These are phyloP conservation scores for Desmodus rotundus DNA, from an alignment of 2,113 vertebrate genomes.

Conservation along the genomic window DNA sequence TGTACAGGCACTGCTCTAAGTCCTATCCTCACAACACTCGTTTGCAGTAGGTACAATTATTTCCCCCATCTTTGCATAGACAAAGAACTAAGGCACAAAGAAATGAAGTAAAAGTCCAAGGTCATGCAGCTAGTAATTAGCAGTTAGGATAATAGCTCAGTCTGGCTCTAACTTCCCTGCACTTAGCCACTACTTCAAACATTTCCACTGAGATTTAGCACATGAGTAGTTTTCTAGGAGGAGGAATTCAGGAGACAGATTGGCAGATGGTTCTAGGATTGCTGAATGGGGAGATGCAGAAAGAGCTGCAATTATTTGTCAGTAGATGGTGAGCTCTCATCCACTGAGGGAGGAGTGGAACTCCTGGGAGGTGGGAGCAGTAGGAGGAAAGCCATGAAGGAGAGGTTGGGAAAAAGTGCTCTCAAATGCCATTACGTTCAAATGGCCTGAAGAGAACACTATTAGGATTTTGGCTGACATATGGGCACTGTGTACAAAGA, in stretches of 20 bases:
- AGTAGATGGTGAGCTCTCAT: not conserved
- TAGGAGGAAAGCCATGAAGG: not conserved
- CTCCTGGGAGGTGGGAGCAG: not conserved
- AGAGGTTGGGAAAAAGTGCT: not conserved
- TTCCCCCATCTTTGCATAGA: not conserved
- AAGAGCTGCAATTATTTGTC: not conserved
- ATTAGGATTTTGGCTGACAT: not conserved
- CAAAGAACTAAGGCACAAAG: not conserved
- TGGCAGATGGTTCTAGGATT: not conserved
- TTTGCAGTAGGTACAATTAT: not conserved
- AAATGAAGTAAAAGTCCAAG: not conserved
- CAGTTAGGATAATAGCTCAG: not conserved
- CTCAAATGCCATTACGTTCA: not conserved
- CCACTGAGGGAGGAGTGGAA: not conserved
- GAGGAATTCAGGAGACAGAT: not conserved
- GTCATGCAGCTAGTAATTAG: not conserved
- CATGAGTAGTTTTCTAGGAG: not conserved
- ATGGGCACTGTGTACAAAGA: not conserved
- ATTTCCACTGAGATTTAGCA: conserved; percentile 7
- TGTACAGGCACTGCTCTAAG: not conserved
- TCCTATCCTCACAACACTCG: not conserved
- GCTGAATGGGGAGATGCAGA: not conserved
- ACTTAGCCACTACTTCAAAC: not conserved
- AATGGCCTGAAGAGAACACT: not conserved
- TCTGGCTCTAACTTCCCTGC: not conserved